Evolutionary conservation across 2,888 invertebrate species (phyloP).

Genomic region (Heliconius charithonia): DNA sequence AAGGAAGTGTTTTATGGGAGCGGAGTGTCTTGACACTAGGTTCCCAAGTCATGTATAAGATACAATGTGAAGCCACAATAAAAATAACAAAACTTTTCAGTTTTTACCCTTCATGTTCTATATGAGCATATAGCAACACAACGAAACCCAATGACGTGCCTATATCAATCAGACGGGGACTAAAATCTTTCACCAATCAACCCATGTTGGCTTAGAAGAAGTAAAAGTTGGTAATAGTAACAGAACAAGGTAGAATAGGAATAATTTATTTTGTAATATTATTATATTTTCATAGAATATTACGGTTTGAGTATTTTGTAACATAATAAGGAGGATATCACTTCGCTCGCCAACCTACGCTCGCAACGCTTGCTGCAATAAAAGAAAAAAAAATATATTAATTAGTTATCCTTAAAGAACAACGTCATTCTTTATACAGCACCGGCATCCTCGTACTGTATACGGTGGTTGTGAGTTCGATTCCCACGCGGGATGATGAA

Average conservation of each 20-base stretch:
- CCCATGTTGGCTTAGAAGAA: not conserved
- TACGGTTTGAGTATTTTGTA: no score
- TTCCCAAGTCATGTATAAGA: no score
- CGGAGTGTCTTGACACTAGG: no score
- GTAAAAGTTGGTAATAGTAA: not conserved
- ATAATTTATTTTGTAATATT: not conserved
- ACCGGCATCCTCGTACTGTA: no score
- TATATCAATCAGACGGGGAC: not conserved
- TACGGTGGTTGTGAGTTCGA: no score
- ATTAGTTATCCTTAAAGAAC: not conserved
- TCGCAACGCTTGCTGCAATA: not conserved
- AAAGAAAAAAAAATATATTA: not conserved
- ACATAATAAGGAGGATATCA: no score
- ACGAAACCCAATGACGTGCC: not conserved
- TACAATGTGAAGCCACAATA: no score
- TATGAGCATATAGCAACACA: not conserved
- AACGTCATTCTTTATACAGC: not conserved
- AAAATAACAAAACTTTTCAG: no score
- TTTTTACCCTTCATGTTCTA: no score
- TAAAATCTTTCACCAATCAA: not conserved
- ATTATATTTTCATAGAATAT: no score
- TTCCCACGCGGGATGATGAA: no score
- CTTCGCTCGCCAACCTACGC: not conserved
- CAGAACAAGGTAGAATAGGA: not conserved
- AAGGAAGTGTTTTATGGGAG: no score